Percentiles rank a stretch among this genome's conserved stretches.
Conservation (phyloP, 2,797 vertebrate species). For the Halcyon badia region DNA sequence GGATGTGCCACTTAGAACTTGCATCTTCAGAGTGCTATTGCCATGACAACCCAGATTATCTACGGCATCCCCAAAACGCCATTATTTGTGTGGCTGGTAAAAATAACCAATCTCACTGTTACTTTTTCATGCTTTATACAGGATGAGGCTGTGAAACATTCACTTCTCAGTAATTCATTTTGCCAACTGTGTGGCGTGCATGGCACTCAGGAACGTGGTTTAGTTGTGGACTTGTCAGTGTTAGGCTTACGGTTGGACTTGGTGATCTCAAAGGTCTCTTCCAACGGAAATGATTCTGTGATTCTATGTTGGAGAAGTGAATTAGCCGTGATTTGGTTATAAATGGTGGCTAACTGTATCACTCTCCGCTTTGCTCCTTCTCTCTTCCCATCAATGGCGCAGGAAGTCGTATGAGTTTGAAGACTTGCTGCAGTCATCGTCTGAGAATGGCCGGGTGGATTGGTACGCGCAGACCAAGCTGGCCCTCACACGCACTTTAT, state of each 20-base stretch:
- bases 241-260: not conserved
- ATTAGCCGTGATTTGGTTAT: not conserved
- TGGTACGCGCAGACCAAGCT: slow-evolving; percentile 94
- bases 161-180: not conserved
- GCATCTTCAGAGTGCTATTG: not conserved
- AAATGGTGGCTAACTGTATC: not conserved
- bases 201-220: not conserved
- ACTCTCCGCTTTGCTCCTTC: not conserved
- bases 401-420: slow-evolving; percentile 99
- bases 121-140: not conserved
- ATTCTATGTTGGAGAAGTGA: not conserved
- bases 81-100: not conserved
- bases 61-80: not conserved
- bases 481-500: slow-evolving; percentile 95
- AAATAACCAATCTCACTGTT: not conserved
- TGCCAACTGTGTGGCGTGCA: not conserved
- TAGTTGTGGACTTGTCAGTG: not conserved
- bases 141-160: not conserved
- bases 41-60: not conserved
- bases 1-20: not conserved
- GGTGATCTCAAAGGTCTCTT: not conserved
- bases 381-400: not conserved
- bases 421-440: slow-evolving; percentile 90
- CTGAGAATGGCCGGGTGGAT: slow-evolving; percentile 88
- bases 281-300: not conserved